Evolutionary conservation across 2,888 invertebrate genomes (phyloP), one percentile per base, ranked within the genome.

Genomic region (Volucella zonaria): DNA sequence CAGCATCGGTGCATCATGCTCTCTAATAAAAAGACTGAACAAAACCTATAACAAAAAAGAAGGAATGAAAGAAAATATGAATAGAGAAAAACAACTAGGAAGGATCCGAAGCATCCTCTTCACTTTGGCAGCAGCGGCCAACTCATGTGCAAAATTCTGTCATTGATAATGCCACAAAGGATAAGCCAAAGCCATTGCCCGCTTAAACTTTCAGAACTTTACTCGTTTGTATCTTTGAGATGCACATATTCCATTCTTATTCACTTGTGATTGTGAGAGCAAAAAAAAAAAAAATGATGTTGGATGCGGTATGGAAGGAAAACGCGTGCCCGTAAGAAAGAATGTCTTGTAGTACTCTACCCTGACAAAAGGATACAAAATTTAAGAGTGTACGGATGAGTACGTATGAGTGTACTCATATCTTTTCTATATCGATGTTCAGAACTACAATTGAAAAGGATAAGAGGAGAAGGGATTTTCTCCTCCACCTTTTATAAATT

Each of bases 101-200:
- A 75, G 68, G 59, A 66, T 61, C 31, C 6, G 64, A 49, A 68
- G 51, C 45, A 70, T 64, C 66, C 74, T 74, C 52, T 70, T 70
- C 58, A 64, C 45, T 82, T 74, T 82, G 67, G 47, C 42, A 71
- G 15, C 45, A 71, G 23, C 45, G 66, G 80, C 43, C 76, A 76
- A 76, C 56, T 85, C 79, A 80, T 80, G 85, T 80, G 80, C 66
- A 61, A 85, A 80, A 80, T 76, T 85, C 80, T 62, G 14, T 59
- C 80, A 83, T 75, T 83, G 83, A 83, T 79, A 83, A 70, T 68
- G 62, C 76, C 83, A 85, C 85, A 85, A 85, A 73, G 76, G 85
- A 80, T 85, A 85, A 85, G 85, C 85, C 76, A 80, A 85, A 85
- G 85, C 85, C 76, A 80, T 56, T 66, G 61, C 71, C 76, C 76